Evolutionary conservation across 1,140 invertebrate species (phyloP).

Genomic region (Dinoponera quadriceps): DNA sequence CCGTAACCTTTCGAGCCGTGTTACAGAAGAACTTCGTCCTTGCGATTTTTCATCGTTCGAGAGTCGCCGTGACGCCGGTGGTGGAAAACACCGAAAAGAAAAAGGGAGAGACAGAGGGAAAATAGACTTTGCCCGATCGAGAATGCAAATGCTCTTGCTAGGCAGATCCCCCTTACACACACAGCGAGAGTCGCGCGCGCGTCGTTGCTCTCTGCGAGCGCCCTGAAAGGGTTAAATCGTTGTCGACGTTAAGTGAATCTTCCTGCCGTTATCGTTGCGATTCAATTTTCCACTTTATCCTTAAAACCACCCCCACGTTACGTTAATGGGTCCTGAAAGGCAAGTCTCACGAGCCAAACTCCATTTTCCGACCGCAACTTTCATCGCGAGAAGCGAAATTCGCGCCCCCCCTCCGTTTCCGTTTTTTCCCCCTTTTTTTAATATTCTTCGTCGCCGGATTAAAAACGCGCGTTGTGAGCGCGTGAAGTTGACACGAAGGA

Average conservation of each 20-base stretch:
- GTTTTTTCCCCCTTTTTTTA: too few relatives aligned
- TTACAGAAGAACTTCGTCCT: background rate
- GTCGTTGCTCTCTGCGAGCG: background rate
- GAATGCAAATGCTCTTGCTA: constrained; percentile 25
- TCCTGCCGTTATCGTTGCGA: constrained; percentile 44
- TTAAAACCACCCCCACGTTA: constrained; percentile 29
- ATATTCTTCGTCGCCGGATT: too few relatives aligned
- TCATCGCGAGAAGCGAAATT: background rate
- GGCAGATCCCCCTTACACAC: background rate
- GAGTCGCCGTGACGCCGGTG: background rate
- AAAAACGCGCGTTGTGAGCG: too few relatives aligned
- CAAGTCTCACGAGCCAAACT: constrained; percentile 29
- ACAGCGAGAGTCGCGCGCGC: background rate
- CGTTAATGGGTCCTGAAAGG: constrained; percentile 59
- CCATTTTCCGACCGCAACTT: constrained; percentile 37
- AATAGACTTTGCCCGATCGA: background rate
- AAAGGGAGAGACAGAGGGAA: background rate
- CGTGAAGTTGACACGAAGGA: too few relatives aligned
- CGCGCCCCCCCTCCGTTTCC: background rate
- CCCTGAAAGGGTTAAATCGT: constrained; percentile 55
- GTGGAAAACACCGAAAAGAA: background rate
- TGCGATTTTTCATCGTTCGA: constrained; percentile 42
- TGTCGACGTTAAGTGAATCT: constrained; percentile 54
- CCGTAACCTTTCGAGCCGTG: background rate
- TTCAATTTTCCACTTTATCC: constrained; percentile 59